phyloP scores from a whole-genome alignment of 1,140 invertebrate genomes.

The Palaemon carinicauda region DNA sequence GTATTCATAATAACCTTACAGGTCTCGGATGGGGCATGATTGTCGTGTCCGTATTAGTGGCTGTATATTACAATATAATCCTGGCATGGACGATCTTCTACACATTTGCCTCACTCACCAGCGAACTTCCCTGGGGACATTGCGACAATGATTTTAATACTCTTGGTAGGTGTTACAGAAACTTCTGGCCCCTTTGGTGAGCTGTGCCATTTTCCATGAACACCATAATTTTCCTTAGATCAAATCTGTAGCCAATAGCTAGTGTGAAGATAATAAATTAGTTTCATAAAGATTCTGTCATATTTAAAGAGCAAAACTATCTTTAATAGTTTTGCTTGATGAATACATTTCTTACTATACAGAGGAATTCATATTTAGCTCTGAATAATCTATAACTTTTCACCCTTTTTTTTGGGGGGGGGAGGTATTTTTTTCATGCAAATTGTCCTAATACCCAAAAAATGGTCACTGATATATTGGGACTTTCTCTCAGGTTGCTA shows the following conservation, averaged over 20 bases:
- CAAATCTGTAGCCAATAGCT: no score
- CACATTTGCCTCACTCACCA: constrained; percentile 75
- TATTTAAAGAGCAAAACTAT: no score
- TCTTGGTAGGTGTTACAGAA: constrained; percentile 35
- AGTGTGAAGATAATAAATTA: no score
- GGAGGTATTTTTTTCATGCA: no score
- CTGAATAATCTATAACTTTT: no score
- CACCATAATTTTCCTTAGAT: not conserved
- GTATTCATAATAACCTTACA: constrained; percentile 64
- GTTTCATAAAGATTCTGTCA: no score
- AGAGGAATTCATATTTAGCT: no score
- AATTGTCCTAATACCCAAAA: not conserved
- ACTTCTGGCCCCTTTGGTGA: no score
- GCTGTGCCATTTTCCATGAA: no score
- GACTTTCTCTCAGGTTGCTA: not conserved
- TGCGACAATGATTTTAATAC: constrained; percentile 80
- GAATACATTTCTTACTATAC: not conserved
- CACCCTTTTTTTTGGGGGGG: no score
- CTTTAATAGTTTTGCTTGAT: not conserved
- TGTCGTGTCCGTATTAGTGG: constrained; percentile 97
- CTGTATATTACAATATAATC: constrained; percentile 99
- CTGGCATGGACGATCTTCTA: constrained; percentile 90
- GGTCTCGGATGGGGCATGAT: constrained; percentile 98
- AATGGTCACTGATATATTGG: not conserved
- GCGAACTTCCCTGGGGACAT: constrained; percentile 78